phyloP scores from a whole-genome alignment of 2,888 invertebrate genomes.

The Athalia cordata region DNA sequence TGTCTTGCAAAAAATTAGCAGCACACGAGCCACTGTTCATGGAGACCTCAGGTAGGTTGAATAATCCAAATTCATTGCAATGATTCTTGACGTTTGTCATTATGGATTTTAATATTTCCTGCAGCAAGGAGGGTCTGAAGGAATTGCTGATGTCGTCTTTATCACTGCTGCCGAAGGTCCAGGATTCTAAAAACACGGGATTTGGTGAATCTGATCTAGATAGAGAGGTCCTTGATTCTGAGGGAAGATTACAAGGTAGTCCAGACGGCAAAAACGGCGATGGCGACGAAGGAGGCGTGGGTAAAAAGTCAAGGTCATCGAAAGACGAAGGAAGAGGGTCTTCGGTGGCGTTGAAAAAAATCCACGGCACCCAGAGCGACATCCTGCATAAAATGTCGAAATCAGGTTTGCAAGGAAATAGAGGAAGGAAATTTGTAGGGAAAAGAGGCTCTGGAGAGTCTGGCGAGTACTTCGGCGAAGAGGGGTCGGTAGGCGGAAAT shows the following conservation, averaged over 20 bases:
- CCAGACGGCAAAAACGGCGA: neutral
- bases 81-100: neutral
- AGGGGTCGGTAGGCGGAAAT: neutral
- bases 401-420: neutral
- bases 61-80: neutral
- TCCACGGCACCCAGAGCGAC: too few relatives aligned
- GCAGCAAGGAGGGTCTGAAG: slow-evolving; percentile 50
- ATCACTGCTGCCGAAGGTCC: neutral
- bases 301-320: neutral
- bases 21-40: slow-evolving; percentile 47
- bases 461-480: neutral
- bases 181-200: neutral
- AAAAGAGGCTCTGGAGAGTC: neutral
- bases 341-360: too few relatives aligned
- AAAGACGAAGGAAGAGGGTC: neutral
- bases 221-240: neutral
- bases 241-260: neutral
- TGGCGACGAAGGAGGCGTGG: neutral
- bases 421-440: neutral
- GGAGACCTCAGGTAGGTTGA: slow-evolving; percentile 48
- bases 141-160: slow-evolving; percentile 51
- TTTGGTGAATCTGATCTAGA: neutral
- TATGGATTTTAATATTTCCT: neutral
- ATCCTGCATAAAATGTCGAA: too few relatives aligned
- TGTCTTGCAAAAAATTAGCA: slow-evolving; percentile 46